Conservation (phyloP, 2,888 invertebrate genomes). For the Philopedon plagiatum region DNA sequence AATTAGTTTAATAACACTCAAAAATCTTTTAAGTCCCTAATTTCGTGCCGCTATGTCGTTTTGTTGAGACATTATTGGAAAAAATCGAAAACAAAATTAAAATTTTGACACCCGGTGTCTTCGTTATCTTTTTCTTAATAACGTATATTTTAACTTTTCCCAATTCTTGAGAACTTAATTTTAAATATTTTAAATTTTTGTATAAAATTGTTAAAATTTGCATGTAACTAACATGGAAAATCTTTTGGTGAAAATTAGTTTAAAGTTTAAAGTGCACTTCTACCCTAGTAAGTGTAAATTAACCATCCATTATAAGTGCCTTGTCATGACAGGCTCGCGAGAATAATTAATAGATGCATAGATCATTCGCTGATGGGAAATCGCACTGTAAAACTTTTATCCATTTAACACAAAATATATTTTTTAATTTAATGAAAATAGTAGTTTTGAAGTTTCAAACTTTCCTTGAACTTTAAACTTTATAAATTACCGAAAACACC, state of each 20-base stretch:
- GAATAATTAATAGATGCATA: constrained; percentile 17
- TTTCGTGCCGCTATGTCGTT: no score
- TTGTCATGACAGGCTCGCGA: constrained; percentile 3
- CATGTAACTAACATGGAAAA: background rate
- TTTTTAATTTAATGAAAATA: background rate
- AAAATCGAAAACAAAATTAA: no score
- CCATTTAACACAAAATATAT: background rate
- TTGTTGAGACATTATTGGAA: no score
- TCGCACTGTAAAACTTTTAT: constrained; percentile 1
- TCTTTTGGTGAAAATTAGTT: background rate
- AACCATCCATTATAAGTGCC: constrained; percentile 16
- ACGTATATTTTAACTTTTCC: no score
- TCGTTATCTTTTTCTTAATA: no score
- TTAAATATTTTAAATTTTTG: no score
- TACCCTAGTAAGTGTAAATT: constrained; percentile 2
- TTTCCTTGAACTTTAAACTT: background rate
- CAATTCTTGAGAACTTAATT: no score
- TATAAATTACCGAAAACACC: no score
- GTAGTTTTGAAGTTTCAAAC: background rate
- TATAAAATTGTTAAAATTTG: background rate
- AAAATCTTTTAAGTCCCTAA: no score
- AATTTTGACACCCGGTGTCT: no score
- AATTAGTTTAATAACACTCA: no score
- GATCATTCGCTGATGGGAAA: constrained; percentile 10
- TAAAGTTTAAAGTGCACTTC: background rate